Evolutionary conservation across 2,797 vertebrate genomes (phyloP), one percentile per base, ranked within the genome.

Genomic region (Hylomyscus alleni): DNA sequence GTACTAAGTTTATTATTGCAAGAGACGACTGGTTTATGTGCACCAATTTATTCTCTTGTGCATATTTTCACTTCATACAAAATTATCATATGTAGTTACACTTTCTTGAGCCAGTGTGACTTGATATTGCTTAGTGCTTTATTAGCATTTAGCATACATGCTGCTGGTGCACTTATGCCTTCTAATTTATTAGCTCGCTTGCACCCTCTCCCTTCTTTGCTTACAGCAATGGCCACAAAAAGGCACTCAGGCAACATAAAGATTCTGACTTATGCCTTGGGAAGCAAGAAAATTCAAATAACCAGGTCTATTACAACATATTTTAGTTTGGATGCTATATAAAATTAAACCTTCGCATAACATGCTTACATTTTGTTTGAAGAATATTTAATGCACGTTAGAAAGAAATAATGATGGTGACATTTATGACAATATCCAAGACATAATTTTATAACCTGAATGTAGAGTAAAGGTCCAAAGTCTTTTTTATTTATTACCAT

Each of bases 311-410:
- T 97, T 73, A 83, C 10, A 93, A 97, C 54, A 95, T 3, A 50
- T 54, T 96, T 96, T 97, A 97, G 82, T 96, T 97, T 91, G 92
- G 94, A 98, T 98, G 90, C 97, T 98, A 96, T 96, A 85, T 94
- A 91, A 97, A 98, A 98, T 97, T 97, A 97, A 97, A 98, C 94
- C 95, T 50, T 22, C 97, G 89, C 89, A 97, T 96, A 78, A 87
- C 75, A 58, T 40, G 7, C 10, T 90, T 82, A 89, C 76, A 75
- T 91, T 95, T 95, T 10, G 11, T 54, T 83, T 94, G 29, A 89
- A 83, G 50, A 85, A 37, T 91, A 40, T 4, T 31, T 96, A 95
- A 91, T 54, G 19, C n/a, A 58, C 40, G 58, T 52, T 87, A 52
- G 78, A 87, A 95, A 77, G 50, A 91, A 83, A 94, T 73, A 77